Evolutionary conservation across 2,113 vertebrate genomes (phyloP), one percentile per base, ranked within the genome.

Genomic region (Sitta europaea): DNA sequence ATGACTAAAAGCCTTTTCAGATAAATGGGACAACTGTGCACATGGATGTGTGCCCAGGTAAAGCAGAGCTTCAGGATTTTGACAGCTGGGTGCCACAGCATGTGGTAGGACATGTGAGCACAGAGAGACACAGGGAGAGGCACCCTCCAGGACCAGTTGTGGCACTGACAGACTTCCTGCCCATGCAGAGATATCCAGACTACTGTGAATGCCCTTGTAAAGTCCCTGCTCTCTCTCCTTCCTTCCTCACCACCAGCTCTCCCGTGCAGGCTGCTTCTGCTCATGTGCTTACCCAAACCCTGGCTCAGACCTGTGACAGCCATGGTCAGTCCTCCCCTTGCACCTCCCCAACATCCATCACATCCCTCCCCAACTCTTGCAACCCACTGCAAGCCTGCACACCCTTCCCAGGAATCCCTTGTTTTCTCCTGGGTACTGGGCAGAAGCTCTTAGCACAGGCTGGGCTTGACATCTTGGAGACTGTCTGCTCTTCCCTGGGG

Each of bases 41-140:
- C 1, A 11, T 24, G 36, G 29, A 74, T 25, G 3, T 10, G 29
- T 50, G 28, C 36, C 33, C 71, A 77, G 19, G 62, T 61, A 67
- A 92, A 87, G 36, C 38, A 92, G 29, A 91, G 45, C 51, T 71
- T 86, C 75, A 35, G 0, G 4, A n/a, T 62, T 50, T 15, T 79
- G 33, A 65, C 29, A 51, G 0, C 27, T 15, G 28, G 21, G 31
- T 27, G 48, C 22, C 68, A 43, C 2, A 6, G 36, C 36, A 70
- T 0, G 0, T 7, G 24, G 40, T n/a, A 14, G 35, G 36, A 70
- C 10, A 9, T 0, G 7, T 0, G 0, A 36, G 38, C 1, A 1
- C n/a, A 62, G 51, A 48, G 53, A 48, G 13, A 20, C 4, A 45
- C 19, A 57, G 45, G 45, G 47, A 62, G 31, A 71, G 36, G 59